These are phyloP conservation scores for Melanotaenia maccullochi DNA, from an alignment of 2,797 vertebrate species.

Conservation along the genomic window DNA sequence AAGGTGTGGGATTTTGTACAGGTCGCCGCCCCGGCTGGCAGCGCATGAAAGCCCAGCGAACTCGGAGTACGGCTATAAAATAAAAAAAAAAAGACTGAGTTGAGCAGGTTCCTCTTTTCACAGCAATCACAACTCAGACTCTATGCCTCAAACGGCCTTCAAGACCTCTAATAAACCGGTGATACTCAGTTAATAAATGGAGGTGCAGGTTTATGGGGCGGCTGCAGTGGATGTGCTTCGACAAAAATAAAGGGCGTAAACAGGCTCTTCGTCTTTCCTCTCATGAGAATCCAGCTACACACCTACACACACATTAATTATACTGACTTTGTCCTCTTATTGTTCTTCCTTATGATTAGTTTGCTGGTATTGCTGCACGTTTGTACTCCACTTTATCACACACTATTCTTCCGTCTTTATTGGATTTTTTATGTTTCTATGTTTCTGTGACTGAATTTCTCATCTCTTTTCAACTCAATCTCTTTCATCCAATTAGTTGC, in stretches of 20 bases:
- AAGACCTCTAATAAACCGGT: constrained; percentile 63
- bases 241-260: constrained; percentile 43
- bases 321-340: constrained; percentile 53
- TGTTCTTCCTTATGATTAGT: constrained; percentile 54
- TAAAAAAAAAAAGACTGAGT: constrained; percentile 1
- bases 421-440: constrained; percentile 44
- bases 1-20: constrained; percentile 8
- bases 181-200: constrained; percentile 53
- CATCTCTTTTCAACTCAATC: constrained; percentile 58
- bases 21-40: constrained; percentile 17
- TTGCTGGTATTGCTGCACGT: constrained; percentile 38
- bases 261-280: constrained; percentile 54
- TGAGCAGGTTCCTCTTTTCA: constrained; percentile 4
- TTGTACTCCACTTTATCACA: constrained; percentile 40
- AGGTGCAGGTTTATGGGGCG: constrained; percentile 51
- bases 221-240: constrained; percentile 31
- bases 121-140: constrained; percentile 16
- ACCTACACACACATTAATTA: constrained; percentile 54
- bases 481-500: constrained; percentile 53
- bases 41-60: constrained; percentile 13
- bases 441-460: constrained; percentile 37
- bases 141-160: constrained; percentile 22
- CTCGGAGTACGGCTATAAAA: neutral
- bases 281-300: constrained; percentile 43
- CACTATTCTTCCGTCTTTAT: constrained; percentile 36